Percentiles rank a stretch among this genome's conserved stretches.
Evolutionary conservation across 35 echinoderm and acorn worm species (phyloP).

Genomic region (Patiria miniata): DNA sequence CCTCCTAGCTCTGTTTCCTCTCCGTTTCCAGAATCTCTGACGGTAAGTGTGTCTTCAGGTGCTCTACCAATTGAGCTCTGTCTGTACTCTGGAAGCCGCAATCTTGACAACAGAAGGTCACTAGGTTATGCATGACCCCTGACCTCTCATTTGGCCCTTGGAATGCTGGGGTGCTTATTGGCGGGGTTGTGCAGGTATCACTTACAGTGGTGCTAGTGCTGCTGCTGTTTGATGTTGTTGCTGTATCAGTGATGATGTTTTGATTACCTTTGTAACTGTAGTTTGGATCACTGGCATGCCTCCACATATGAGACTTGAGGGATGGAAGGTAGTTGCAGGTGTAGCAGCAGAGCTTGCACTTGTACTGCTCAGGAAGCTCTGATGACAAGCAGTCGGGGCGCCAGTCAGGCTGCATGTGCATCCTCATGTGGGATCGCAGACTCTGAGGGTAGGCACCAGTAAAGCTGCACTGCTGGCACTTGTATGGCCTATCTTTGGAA

Average conservation of each 20-base stretch:
- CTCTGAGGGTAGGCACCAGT: conserved; percentile 96
- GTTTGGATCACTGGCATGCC: conserved; percentile 83
- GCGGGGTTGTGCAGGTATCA: background rate
- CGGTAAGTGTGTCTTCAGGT: conserved; percentile 60
- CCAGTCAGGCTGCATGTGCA: conserved; percentile 33
- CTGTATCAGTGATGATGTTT: conserved; percentile 34
- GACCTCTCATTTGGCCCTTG: background rate
- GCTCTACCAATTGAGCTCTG: conserved; percentile 52
- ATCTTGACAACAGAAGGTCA: conserved; percentile 71
- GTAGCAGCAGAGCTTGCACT: conserved; percentile 92
- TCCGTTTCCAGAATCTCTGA: background rate
- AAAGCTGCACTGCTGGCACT: conserved; percentile 88
- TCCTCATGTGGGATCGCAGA: conserved; percentile 87
- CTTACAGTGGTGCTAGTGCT: background rate
- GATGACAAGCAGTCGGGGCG: conserved; percentile 2
- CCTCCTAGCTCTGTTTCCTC: no score
- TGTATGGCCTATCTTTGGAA: conserved; percentile 85
- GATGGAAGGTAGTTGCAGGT: conserved; percentile 90
- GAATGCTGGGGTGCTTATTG: background rate
- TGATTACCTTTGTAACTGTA: conserved; percentile 81
- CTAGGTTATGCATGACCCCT: no score
- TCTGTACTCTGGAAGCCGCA: conserved; percentile 75
- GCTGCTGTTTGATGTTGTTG: background rate
- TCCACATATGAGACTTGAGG: conserved; percentile 99
- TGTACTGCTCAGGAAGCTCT: conserved; percentile 68